Base-by-base conservation (phyloP, 2,113 vertebrate species). In the Dicerorhinus sumatrensis region DNA sequence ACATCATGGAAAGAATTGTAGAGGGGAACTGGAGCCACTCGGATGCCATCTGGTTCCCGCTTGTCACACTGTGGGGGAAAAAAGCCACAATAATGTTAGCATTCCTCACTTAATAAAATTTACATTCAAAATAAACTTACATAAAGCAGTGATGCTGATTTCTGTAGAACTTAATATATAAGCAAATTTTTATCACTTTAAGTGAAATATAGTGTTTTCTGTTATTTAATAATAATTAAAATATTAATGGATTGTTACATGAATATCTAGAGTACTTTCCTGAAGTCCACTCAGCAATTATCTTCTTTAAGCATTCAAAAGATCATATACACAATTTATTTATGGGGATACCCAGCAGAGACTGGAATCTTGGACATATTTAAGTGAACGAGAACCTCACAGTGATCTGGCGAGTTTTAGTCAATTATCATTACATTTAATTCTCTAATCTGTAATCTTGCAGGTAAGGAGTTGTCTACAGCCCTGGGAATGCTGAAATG, bases 1-100 rank as follows among this genome's bases (percentile, higher is more conserved):
- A 99, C 99, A 69, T 99, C 99, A 12, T 42, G 98, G 98, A 99
- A 99, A 91, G 99, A 99, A 99, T 99, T 99, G 99, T 99, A 99
- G 95, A 99, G 99, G 94, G 99, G 99, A 96, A 99, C 99, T 4
- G 99, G 99, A 90, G 99, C 99, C 9, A 99, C 18, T 0, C 99
- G 99, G 77, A 99, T 98, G 75, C 99, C 99, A 0, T 99, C 98
- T 70, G 99, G 99, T 97, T 99, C 99, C 42, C 99, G 97, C 98
- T 99, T 99, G 99, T 99, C 99, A 97, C 99, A 99, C 99, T 99
- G 98, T 23, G 97, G 97, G 91, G 96, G 27, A 97, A 89, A 97
- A 62, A 91, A 93, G 20, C 5, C 84, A 90, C 54, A 36, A 12
- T 29, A 46, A 33, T 39, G 17, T 88, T 54, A 94, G 14, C 27